Percentiles rank a stretch among this genome's conserved stretches.
These are phyloP conservation scores for Hetaerina americana DNA, from an alignment of 1,140 invertebrate genomes.

Conservation along the genomic window DNA sequence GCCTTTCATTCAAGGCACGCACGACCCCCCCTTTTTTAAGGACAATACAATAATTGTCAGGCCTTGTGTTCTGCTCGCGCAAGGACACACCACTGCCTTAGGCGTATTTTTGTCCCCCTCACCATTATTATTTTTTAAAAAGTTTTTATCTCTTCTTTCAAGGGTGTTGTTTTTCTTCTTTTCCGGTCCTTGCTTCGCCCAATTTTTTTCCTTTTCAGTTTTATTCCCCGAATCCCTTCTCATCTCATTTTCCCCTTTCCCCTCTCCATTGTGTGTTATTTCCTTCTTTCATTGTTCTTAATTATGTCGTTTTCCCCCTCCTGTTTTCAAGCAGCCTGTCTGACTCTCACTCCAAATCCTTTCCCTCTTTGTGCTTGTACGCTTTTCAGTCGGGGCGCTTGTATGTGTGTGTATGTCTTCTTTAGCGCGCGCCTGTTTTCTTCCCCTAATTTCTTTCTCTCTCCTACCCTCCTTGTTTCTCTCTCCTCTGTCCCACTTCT, in stretches of 20 bases:
- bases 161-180: background rate
- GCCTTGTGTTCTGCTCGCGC: too few relatives aligned
- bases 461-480: too few relatives aligned
- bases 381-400: too few relatives aligned
- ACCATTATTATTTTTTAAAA: background rate
- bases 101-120: background rate
- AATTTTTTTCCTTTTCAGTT: background rate
- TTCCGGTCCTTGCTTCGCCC: too few relatives aligned
- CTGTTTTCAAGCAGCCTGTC: background rate
- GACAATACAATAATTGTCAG: background rate
- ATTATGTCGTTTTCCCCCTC: background rate
- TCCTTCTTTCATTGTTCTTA: background rate
- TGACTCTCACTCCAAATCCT: too few relatives aligned
- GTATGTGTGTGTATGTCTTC: too few relatives aligned
- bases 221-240: background rate
- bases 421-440: too few relatives aligned
- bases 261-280: background rate
- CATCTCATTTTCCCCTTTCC: background rate
- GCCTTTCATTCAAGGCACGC: background rate
- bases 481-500: too few relatives aligned
- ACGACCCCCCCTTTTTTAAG: background rate
- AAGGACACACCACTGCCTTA: background rate
- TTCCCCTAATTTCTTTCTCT: too few relatives aligned
- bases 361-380: too few relatives aligned
- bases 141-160: background rate